Base-by-base conservation (phyloP, 2,113 vertebrate genomes). In the Felis chaus region DNA sequence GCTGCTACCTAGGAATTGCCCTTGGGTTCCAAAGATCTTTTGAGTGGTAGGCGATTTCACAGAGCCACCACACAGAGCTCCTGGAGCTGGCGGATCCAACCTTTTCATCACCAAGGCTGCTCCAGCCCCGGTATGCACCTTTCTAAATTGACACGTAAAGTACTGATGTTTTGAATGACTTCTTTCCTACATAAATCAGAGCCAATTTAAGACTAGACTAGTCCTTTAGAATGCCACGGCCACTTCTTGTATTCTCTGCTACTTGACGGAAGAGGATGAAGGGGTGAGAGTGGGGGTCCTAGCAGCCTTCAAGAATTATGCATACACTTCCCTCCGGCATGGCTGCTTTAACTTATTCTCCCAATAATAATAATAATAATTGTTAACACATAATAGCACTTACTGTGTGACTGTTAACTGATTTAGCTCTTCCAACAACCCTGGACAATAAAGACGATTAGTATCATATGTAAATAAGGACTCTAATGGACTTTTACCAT, bases 161-260 rank as follows among this genome's bases (percentile, higher is more conserved):
- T 36, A 84, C 25, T n/a, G 36, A 25, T 36, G 57, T 33, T 90
- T 53, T 18, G 29, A 81, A 78, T 81, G 50, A 76, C 45, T 85
- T 96, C 71, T 71, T 95, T 85, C 69, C 63, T 48, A 41, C 1
- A 16, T 61, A 61, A 92, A 50, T n/a, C 85, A 88, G 50, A 81
- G 76, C 76, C 68, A 45, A 50, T 14, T 55, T 55, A 85, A 96
- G 53, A 25, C 78, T 45, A 96, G 53, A 25, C 82, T 45, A 50
- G 73, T 76, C 19, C 66, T 73, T n/a, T 18, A 45, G 83, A 57
- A 66, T 14, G 36, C n/a, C 39, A 11, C 18, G 19, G 41, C 48
- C 89, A 68, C 68, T 73, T 93, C 23, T 3, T 53, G 23, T 25
- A 29, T 21, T 73, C 73, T 90, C 69, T 73, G 85, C 50, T 10